A percentile compares a stretch with the other conserved stretches of the same genome.
These are phyloP conservation scores for Regulus satrapa DNA, from an alignment of 2,113 vertebrate species.

Conservation along the genomic window DNA sequence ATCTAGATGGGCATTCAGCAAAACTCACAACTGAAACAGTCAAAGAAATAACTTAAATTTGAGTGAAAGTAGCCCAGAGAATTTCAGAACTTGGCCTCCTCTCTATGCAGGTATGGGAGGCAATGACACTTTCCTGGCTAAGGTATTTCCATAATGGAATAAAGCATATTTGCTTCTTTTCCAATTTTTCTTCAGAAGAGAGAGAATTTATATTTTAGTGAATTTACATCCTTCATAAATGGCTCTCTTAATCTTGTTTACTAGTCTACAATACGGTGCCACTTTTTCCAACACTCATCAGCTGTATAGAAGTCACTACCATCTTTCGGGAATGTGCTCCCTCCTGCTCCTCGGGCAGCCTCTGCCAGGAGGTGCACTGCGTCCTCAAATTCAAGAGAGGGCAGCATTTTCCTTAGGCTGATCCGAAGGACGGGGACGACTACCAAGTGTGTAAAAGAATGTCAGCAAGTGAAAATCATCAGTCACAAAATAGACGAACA, in stretches of 20 bases:
- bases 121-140: not conserved
- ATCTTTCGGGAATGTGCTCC: not conserved
- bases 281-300: not conserved
- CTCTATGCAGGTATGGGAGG: not conserved
- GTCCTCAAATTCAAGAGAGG: conserved; percentile 73
- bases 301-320: not conserved
- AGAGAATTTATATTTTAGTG: not conserved
- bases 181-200: not conserved
- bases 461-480: not conserved
- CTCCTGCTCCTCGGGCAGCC: not conserved
- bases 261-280: not conserved
- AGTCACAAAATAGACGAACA: not conserved
- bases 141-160: not conserved
- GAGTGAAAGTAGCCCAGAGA: not conserved
- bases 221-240: not conserved
- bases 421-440: not conserved
- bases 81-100: not conserved
- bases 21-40: not conserved
- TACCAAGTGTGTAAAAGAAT: not conserved
- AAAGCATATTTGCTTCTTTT: not conserved
- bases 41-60: not conserved
- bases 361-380: conserved; percentile 43
- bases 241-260: not conserved
- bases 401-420: conserved; percentile 74
- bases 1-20: not conserved